phyloP scores from a whole-genome alignment of 2,797 vertebrate species.

The Psittacula derbiana region DNA sequence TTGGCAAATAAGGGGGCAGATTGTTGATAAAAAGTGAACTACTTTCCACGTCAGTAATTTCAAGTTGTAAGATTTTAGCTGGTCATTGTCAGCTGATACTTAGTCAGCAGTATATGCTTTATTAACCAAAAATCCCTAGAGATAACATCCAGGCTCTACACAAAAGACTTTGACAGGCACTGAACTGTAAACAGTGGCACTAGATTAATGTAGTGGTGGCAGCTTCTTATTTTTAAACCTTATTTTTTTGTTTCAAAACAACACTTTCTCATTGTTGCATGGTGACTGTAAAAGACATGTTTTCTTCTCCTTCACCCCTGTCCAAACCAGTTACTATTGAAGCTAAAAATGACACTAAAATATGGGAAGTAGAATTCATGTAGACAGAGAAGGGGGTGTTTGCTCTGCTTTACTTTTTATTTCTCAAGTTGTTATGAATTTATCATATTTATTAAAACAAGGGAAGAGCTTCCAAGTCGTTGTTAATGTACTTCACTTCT shows the following conservation, averaged over 20 bases:
- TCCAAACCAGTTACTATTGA: not conserved
- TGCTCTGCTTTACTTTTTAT: not conserved
- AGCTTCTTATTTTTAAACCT: conserved; percentile 10
- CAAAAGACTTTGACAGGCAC: not conserved
- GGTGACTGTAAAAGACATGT: not conserved
- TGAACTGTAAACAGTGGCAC: not conserved
- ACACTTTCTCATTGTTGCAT: not conserved
- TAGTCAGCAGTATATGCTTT: not conserved
- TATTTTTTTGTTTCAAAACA: not conserved
- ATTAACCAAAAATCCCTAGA: not conserved
- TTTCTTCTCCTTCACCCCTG: not conserved
- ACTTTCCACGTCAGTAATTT: not conserved
- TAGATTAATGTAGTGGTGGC: not conserved
- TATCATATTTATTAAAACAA: not conserved
- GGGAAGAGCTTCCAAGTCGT: not conserved
- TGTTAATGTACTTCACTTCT: not conserved
- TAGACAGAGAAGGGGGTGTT: not conserved
- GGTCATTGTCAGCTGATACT: conserved; percentile 5
- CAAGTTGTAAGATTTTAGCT: not conserved
- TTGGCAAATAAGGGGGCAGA: conserved; percentile 28
- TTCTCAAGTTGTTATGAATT: not conserved
- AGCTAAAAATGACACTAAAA: not conserved
- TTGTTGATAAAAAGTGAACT: not conserved
- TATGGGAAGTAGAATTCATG: not conserved
- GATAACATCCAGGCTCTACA: not conserved